phyloP scores from a whole-genome alignment of 2,113 vertebrate species.

The Microcebus murinus region DNA sequence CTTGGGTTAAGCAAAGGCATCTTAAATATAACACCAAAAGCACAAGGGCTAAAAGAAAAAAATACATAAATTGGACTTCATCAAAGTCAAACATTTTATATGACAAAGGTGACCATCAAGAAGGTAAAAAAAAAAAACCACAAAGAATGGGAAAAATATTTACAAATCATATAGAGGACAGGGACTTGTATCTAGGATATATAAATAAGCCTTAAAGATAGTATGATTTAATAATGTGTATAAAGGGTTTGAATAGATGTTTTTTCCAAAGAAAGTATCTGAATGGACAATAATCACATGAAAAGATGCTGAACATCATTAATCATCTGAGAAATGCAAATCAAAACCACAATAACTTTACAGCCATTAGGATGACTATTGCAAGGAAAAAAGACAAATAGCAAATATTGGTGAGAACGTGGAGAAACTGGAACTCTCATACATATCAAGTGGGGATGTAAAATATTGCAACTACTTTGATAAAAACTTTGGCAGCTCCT shows the following conservation, averaged over 20 bases:
- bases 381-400: neutral
- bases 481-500: neutral
- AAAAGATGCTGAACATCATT: neutral
- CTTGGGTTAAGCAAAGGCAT: neutral
- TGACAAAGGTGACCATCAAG: neutral
- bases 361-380: fast-evolving
- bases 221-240: neutral
- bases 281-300: neutral
- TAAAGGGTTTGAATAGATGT: neutral
- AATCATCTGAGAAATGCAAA: neutral
- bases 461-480: neutral
- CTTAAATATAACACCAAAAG: neutral
- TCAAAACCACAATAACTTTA: neutral
- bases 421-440: neutral
- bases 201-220: neutral
- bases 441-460: fast-evolving
- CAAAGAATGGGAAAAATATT: neutral
- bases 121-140: neutral
- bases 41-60: neutral
- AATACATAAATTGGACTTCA: neutral
- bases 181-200: neutral
- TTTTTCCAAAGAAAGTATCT: neutral
- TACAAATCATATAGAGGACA: neutral
- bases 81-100: neutral
- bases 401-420: neutral